Percentiles rank a stretch among this genome's conserved stretches.
Conservation (phyloP, 2,113 vertebrate species). For the Natator depressus region DNA sequence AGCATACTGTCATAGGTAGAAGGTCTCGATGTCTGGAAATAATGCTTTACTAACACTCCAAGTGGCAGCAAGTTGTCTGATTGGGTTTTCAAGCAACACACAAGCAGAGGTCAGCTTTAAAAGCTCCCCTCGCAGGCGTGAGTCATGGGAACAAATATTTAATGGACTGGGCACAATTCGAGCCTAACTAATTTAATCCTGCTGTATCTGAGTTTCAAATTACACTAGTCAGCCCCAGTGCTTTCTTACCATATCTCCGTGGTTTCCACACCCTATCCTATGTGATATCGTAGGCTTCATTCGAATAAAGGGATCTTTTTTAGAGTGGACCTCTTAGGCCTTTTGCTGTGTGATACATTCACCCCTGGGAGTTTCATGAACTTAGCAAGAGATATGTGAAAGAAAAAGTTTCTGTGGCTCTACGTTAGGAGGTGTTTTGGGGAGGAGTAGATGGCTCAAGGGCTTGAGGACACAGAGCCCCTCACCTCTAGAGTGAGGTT, state of each 20-base stretch:
- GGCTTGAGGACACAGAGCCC: background rate
- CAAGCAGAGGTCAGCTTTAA: constrained; percentile 35
- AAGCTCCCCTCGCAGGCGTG: constrained; percentile 31
- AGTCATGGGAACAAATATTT: constrained; percentile 71
- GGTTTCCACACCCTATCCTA: background rate
- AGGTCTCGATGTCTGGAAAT: background rate
- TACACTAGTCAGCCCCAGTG: constrained; percentile 31
- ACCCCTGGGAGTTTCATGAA: background rate
- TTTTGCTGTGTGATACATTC: background rate
- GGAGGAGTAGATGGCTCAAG: background rate
- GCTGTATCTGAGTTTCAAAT: constrained; percentile 50
- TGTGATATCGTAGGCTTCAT: background rate
- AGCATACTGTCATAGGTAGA: background rate
- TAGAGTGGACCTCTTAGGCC: background rate
- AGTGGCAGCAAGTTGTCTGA: background rate
- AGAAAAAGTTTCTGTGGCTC: background rate
- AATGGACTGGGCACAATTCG: constrained; percentile 39
- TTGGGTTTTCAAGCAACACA: background rate
- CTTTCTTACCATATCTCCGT: background rate
- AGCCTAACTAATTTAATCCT: constrained; percentile 62
- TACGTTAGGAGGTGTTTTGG: background rate
- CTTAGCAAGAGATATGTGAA: background rate
- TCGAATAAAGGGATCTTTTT: background rate
- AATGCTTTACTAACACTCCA: background rate
- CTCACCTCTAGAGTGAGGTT: background rate